These are phyloP conservation scores for Drosophila picticornis DNA, from an alignment of 2,888 invertebrate species.

Conservation along the genomic window DNA sequence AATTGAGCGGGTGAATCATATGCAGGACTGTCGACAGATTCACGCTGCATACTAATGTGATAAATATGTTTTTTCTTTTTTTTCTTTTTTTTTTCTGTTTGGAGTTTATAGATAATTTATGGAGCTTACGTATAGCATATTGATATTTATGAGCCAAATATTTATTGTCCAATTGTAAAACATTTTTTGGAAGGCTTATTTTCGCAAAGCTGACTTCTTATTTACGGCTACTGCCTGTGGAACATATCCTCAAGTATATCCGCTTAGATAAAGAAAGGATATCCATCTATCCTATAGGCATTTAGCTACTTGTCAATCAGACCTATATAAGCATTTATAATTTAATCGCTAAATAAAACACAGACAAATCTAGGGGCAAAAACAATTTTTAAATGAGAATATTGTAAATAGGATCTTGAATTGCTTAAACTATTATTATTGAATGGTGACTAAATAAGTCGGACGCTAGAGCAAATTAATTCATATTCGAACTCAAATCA, in stretches of 20 bases:
- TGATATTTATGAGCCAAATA: neutral
- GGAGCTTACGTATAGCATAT: neutral
- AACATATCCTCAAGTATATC: neutral
- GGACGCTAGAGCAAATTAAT: neutral
- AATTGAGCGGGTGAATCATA: slow-evolving; percentile 29
- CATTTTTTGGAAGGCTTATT: neutral
- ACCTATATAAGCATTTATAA: too few species aligned
- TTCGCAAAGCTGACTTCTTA: too few species aligned
- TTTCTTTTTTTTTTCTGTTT: neutral
- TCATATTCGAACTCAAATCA: neutral
- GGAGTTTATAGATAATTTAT: neutral
- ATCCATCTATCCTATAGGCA: too few species aligned
- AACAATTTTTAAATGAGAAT: neutral
- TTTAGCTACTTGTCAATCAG: too few species aligned
- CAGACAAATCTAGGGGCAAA: neutral
- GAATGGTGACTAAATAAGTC: neutral
- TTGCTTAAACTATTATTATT: neutral
- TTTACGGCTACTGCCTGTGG: neutral
- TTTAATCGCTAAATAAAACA: too few species aligned
- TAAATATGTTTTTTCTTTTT: slow-evolving; percentile 24
- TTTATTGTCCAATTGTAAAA: neutral
- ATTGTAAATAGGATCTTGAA: neutral
- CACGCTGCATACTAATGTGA: slow-evolving; percentile 15
- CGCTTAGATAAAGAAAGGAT: neutral
- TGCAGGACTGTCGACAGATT: slow-evolving; percentile 4